Evolutionary conservation across 2,888 invertebrate species (phyloP).

Genomic region (Drosophila nr. perissopoda): DNA sequence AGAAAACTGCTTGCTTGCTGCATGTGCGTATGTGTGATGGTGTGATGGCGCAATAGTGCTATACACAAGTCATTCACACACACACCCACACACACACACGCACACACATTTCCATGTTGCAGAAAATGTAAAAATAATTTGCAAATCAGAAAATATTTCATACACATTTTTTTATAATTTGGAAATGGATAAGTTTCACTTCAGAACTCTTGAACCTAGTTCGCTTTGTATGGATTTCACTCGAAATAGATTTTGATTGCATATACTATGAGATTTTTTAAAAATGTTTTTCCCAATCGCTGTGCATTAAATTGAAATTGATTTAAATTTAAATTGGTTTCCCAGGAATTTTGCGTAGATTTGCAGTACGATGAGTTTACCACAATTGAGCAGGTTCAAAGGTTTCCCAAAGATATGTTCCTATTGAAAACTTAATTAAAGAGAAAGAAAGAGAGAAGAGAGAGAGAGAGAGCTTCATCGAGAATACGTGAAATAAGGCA

Average conservation of each 20-base stretch:
- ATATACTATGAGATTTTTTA: not conserved
- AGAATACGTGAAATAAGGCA: too few species aligned
- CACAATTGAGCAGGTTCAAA: not conserved
- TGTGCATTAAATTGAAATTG: not conserved
- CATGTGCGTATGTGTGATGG: not conserved
- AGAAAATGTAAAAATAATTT: not conserved
- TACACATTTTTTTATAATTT: not conserved
- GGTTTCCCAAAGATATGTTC: not conserved
- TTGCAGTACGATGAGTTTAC: not conserved
- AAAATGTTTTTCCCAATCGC: not conserved
- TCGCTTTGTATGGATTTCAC: not conserved
- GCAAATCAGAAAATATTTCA: not conserved
- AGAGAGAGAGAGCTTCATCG: too few species aligned
- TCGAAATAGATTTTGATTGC: not conserved
- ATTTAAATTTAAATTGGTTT: not conserved
- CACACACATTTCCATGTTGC: not conserved
- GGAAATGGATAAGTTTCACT: not conserved
- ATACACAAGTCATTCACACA: conserved; percentile 4
- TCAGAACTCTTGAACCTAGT: not conserved
- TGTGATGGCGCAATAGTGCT: not conserved
- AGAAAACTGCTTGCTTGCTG: conserved; percentile 6
- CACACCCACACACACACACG: too few species aligned
- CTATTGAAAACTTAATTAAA: not conserved
- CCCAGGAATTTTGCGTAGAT: not conserved
- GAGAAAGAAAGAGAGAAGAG: not conserved